A percentile compares a stretch with the other conserved stretches of the same genome.
phyloP scores from a whole-genome alignment of 2,888 invertebrate genomes.

The Spodoptera littoralis region DNA sequence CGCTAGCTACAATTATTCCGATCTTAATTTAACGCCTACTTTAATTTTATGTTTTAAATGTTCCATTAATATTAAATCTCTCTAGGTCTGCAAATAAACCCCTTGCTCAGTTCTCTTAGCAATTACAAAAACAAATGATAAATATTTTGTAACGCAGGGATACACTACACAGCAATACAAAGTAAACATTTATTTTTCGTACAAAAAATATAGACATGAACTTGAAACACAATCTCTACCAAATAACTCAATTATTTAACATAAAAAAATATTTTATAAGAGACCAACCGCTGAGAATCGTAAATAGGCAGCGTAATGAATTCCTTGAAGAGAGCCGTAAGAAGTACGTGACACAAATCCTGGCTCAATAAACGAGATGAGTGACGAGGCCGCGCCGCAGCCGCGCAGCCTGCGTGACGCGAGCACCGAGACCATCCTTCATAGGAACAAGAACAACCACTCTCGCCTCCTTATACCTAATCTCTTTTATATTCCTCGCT shows the following conservation, averaged over 20 bases:
- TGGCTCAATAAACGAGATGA: slow-evolving; percentile 71
- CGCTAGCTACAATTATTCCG: background rate
- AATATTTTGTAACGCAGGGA: no score
- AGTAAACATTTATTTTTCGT: no score
- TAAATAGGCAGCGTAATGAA: slow-evolving; percentile 72
- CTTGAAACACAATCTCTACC: slow-evolving; percentile 28
- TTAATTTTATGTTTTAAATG: background rate
- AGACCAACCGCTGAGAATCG: slow-evolving; percentile 60
- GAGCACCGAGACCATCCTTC: slow-evolving; percentile 64
- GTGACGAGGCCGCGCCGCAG: slow-evolving; percentile 62
- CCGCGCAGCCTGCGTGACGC: slow-evolving; percentile 60
- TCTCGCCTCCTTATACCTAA: slow-evolving; percentile 56
- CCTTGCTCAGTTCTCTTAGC: no score
- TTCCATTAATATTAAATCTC: background rate
- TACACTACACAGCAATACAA: no score
- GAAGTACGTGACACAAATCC: slow-evolving; percentile 77
- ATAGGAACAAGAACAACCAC: slow-evolving; percentile 63
- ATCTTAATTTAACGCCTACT: slow-evolving; percentile 5
- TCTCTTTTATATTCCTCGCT: slow-evolving; percentile 55
- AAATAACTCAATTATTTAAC: slow-evolving; percentile 62
- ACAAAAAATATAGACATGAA: slow-evolving; percentile 20
- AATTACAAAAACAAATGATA: no score
- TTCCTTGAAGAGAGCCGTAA: slow-evolving; percentile 69
- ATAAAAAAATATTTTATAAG: slow-evolving; percentile 62
- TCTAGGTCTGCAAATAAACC: no score